These are phyloP conservation scores for Muntiacus reevesi DNA, from an alignment of 2,113 vertebrate genomes.

Conservation along the genomic window DNA sequence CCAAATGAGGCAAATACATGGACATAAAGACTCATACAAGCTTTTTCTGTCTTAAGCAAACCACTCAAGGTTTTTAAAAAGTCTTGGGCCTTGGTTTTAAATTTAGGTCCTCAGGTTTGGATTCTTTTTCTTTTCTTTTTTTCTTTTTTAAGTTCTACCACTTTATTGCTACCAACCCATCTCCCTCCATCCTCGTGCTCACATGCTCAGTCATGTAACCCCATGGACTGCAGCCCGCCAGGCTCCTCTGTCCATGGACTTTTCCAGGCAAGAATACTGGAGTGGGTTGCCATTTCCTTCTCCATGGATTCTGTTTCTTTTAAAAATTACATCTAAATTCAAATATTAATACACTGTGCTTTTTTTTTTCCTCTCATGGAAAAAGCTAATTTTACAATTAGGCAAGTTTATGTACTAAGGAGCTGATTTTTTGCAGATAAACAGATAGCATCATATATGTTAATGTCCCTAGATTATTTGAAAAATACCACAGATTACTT, in stretches of 20 bases:
- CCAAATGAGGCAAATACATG: not conserved
- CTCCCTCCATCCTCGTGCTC: no score
- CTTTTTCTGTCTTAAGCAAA: not conserved
- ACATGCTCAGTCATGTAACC: no score
- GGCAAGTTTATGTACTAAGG: not conserved
- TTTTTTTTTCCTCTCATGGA: not conserved
- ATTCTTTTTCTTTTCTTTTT: not conserved
- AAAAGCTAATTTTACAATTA: not conserved
- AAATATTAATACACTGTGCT: not conserved
- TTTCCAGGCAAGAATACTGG: no score
- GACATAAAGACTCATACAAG: not conserved
- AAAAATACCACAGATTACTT: not conserved
- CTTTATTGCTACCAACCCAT: no score
- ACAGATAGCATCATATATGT: not conserved
- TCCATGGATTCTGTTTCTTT: not conserved
- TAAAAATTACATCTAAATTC: constrained; percentile 5
- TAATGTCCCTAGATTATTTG: not conserved
- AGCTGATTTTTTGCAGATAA: constrained; percentile 11
- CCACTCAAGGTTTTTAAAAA: not conserved
- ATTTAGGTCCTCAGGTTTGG: not conserved
- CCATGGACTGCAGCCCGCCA: no score
- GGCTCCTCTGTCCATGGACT: no score
- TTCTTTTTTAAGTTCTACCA: no score
- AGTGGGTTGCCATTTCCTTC: no score
- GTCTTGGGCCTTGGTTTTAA: constrained; percentile 6